Conservation (phyloP, 2,888 invertebrate species). For the Nephrotoma guestfalica region DNA sequence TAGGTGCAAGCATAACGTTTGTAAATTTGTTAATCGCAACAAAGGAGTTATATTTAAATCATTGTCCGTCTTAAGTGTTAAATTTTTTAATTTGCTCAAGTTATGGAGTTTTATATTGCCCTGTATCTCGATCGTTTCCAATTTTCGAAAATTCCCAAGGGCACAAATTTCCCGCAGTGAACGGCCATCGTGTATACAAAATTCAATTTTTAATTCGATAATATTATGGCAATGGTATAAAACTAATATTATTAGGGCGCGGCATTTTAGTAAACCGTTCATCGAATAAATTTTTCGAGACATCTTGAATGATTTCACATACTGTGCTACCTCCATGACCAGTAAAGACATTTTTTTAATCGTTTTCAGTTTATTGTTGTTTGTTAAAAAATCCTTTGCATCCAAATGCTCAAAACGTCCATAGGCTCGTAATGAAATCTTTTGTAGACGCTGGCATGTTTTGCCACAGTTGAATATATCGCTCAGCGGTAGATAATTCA, state of each 20-base stretch:
- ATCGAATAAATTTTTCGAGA: neutral
- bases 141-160: neutral
- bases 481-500: neutral
- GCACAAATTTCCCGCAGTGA: neutral
- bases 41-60: neutral
- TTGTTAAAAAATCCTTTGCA: neutral
- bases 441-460: neutral
- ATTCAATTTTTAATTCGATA: neutral
- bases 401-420: neutral
- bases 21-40: neutral
- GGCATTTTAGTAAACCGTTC: neutral
- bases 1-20: neutral
- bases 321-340: neutral
- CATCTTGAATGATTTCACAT: neutral
- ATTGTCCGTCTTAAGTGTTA: neutral
- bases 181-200: neutral
- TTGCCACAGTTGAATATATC: neutral
- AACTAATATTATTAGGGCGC: neutral
- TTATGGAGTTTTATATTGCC: neutral
- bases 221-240: neutral
- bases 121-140: neutral
- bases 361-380: neutral
- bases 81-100: neutral
- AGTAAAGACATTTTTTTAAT: neutral
- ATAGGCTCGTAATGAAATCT: neutral